Evolutionary conservation across 2,888 invertebrate genomes (phyloP), one percentile per base, ranked within the genome.

Genomic region (Lamellibrachia columna): DNA sequence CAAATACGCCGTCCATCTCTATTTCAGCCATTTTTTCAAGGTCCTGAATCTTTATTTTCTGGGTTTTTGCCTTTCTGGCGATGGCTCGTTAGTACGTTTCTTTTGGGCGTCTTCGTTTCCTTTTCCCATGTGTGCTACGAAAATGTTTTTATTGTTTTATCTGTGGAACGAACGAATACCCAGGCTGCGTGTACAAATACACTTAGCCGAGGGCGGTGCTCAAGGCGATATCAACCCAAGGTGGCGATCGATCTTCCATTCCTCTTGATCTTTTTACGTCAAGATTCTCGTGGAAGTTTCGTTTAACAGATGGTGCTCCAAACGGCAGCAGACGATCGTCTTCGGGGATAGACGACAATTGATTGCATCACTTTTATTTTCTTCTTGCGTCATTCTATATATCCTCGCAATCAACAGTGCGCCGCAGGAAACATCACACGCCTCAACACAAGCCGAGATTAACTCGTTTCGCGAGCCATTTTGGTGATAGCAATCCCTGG

Each of bases 321-420:
- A 3, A 22, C 22, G 6, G 75, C 75, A 22, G 22, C 75, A 11
- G 22, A 75, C 75, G 3, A n/a, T 15, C 75, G 75, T 75, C 75
- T 75, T 75, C 75, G 22, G 75, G 75, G 75, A 75, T 75, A 15
- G 15, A 15, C 75, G n/a, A 22, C 75, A 75, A 75, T 75, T 75
- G 75, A 75, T 75, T 22, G 75, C 75, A 75, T 75, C 75, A 75
- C 75, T 75, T 75, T 75, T 75, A 75, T 75, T 75, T 75, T 75
- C 75, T 3, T 75, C 75, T 75, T 6, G 75, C 75, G 75, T 22
- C 75, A 75, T 22, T 22, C 75, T 75, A 75, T 75, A 75, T 75
- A 75, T 75, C 75, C 75, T 15, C 75, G 75, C n/a, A 75, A 75
- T 75, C 75, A 75, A 75, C 75, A 22, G 75, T 15, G 15, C n/a